Evolutionary conservation across 1,140 invertebrate genomes (phyloP).

Genomic region (Lasaia peninsularis): DNA sequence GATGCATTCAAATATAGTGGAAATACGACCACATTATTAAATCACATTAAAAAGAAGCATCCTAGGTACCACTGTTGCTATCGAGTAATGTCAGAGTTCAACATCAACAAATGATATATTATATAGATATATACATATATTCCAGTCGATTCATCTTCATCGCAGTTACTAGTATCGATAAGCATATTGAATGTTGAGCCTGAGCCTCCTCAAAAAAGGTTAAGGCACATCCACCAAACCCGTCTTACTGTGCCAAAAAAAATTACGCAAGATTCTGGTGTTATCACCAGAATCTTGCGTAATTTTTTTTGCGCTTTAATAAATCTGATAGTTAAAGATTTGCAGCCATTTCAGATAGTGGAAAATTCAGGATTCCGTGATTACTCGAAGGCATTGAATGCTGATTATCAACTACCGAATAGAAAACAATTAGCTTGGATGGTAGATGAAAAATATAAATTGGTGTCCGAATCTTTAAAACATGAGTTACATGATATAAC

Average conservation of each 20-base stretch:
- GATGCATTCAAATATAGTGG: conserved; percentile 23
- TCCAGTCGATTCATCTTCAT: conserved; percentile 8
- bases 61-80: neutral
- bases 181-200: conserved; percentile 13
- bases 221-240: conserved; percentile 16
- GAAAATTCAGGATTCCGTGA: conserved; percentile 31
- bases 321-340: conserved; percentile 25
- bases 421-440: conserved; percentile 30
- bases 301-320: conserved; percentile 25
- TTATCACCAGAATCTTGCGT: no score
- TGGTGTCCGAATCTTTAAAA: conserved; percentile 20
- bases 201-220: neutral
- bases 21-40: conserved; percentile 17
- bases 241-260: conserved; percentile 25
- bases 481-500: conserved; percentile 18
- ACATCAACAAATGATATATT: conserved; percentile 22
- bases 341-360: conserved; percentile 24
- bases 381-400: conserved; percentile 28
- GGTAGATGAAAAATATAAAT: conserved; percentile 29
- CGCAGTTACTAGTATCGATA: conserved; percentile 10
- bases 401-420: conserved; percentile 30
- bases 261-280: conserved; percentile 22
- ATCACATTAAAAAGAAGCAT: conserved; percentile 23
- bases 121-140: conserved; percentile 15
- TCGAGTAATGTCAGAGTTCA: conserved; percentile 12